Evolutionary conservation across 2,888 invertebrate species (phyloP).

Genomic region (Dryocosmus kuriphilus): DNA sequence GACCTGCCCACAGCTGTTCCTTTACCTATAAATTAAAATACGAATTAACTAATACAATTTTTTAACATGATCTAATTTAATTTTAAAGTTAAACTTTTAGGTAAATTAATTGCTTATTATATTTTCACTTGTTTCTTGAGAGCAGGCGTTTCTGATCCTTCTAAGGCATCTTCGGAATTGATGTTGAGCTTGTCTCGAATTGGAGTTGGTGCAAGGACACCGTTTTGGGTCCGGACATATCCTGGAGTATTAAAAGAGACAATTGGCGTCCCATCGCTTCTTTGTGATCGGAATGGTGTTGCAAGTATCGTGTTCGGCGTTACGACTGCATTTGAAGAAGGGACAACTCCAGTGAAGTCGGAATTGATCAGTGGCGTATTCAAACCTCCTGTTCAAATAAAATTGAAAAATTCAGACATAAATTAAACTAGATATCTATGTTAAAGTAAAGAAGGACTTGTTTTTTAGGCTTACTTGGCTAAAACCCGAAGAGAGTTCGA

Average conservation of each 20-base stretch:
- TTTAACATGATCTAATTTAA: neutral
- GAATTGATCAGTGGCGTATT: slow-evolving; percentile 95
- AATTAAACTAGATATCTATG: neutral
- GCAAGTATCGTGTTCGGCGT: slow-evolving; percentile 96
- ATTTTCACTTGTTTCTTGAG: slow-evolving; percentile 82
- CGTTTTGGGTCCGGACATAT: slow-evolving; percentile 79
- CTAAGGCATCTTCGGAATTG: slow-evolving; percentile 91
- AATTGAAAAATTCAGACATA: slow-evolving; percentile 10
- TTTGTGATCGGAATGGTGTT: slow-evolving; percentile 89
- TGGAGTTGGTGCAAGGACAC: slow-evolving; percentile 82
- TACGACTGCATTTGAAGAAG: slow-evolving; percentile 84
- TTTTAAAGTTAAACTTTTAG: neutral
- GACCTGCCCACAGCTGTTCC: slow-evolving; percentile 86
- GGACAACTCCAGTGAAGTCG: slow-evolving; percentile 92
- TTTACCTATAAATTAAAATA: slow-evolving; percentile 78
- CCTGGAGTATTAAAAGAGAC: slow-evolving; percentile 79
- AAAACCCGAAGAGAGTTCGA: neutral
- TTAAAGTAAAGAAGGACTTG: neutral
- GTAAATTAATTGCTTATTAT: neutral
- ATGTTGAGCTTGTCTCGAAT: slow-evolving; percentile 96
- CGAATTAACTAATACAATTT: neutral
- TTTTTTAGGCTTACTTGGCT: no score
- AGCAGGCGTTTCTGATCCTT: slow-evolving; percentile 85
- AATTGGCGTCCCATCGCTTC: slow-evolving; percentile 81
- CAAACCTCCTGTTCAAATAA: slow-evolving; percentile 83